phyloP scores from a whole-genome alignment of 2,113 vertebrate genomes.

The Centropus unirufus region DNA sequence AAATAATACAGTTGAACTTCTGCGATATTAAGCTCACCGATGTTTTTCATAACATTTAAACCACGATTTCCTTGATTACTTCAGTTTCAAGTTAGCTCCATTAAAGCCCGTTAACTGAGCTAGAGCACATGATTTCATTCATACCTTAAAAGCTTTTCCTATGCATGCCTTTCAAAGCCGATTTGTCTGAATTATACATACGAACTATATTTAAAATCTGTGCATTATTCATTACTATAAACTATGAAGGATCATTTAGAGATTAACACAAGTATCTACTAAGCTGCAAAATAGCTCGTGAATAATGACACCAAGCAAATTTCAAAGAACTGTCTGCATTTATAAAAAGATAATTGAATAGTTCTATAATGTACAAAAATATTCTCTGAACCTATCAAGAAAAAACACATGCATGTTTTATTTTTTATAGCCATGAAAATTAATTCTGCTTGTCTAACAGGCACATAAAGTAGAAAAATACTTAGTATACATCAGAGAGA shows the following conservation, averaged over 20 bases:
- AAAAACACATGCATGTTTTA: neutral
- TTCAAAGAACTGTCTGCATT: neutral
- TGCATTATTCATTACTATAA: slow-evolving; percentile 32
- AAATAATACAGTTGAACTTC: neutral
- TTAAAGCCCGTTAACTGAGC: slow-evolving; percentile 13
- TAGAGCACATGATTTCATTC: slow-evolving; percentile 41
- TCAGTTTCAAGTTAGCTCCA: slow-evolving; percentile 1
- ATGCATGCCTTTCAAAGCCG: slow-evolving; percentile 45
- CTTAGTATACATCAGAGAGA: neutral
- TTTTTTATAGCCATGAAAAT: slow-evolving; percentile 19
- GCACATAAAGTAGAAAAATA: neutral
- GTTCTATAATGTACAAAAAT: neutral
- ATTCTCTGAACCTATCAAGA: neutral
- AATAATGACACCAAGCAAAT: neutral
- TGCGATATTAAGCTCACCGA: neutral
- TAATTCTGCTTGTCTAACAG: neutral
- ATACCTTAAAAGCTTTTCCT: slow-evolving; percentile 27
- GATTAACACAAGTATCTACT: slow-evolving; percentile 11
- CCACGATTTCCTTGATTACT: slow-evolving; percentile 13
- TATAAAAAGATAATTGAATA: neutral
- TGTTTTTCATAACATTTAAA: neutral
- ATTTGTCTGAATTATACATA: slow-evolving; percentile 22
- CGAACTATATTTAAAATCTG: slow-evolving; percentile 21
- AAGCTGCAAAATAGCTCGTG: neutral
- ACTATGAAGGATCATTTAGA: slow-evolving; percentile 20